Conservation (phyloP, 2,888 invertebrate species). For the Graphium colonna region DNA sequence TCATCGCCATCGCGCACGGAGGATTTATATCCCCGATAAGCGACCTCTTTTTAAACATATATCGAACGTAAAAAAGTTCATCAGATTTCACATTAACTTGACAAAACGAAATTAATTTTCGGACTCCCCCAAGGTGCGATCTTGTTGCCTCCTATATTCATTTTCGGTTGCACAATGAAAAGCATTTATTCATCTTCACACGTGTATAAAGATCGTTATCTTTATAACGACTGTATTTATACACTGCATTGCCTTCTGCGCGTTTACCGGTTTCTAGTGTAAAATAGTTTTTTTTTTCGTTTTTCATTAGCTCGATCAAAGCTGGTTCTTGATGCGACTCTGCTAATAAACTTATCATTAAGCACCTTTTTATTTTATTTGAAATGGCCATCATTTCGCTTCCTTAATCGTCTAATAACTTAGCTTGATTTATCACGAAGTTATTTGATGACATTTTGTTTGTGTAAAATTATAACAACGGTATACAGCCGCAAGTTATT, state of each 20-base stretch:
- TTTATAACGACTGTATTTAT: slow-evolving; percentile 6
- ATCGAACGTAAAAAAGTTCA: too few species aligned
- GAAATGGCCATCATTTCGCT: background rate
- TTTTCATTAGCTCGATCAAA: background rate
- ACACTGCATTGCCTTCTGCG: slow-evolving; percentile 2
- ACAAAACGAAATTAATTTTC: too few species aligned
- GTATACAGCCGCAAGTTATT: too few species aligned
- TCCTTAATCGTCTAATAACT: background rate
- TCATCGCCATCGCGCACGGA: too few species aligned
- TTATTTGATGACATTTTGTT: background rate
- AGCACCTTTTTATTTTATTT: background rate
- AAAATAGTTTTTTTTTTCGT: background rate
- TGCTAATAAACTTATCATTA: background rate
- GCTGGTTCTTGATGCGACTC: background rate
- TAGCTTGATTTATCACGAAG: background rate
- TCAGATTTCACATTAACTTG: background rate
- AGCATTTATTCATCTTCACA: slow-evolving; percentile 11
- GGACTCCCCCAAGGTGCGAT: background rate
- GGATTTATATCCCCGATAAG: too few species aligned
- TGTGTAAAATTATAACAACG: background rate
- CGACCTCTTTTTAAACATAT: too few species aligned
- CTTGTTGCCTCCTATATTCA: background rate
- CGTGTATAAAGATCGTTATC: slow-evolving; percentile 13
- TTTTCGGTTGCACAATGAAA: background rate
- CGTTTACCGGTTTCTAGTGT: background rate